Conservation (phyloP, 2,113 vertebrate genomes). For the Zosterops japonicus region DNA sequence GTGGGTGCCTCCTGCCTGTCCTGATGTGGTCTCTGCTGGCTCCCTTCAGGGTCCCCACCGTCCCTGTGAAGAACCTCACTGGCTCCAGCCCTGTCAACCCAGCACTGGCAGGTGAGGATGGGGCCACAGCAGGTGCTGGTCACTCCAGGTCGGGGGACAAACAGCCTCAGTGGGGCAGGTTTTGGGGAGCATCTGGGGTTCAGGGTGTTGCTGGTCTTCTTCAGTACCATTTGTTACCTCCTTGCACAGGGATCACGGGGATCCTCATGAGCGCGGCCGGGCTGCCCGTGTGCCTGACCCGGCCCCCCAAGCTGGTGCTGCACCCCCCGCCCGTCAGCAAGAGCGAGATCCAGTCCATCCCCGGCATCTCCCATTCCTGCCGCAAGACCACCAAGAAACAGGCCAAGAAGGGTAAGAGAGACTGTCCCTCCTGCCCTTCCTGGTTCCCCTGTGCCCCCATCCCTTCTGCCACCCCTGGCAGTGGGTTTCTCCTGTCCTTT, state of each 20-base stretch:
- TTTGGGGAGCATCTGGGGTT: not conserved
- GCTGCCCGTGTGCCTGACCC: slow-evolving; percentile 90
- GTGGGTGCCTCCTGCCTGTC: not conserved
- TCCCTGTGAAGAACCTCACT: slow-evolving; percentile 93
- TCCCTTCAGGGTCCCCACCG: slow-evolving; percentile 82
- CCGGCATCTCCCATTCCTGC: slow-evolving; percentile 87
- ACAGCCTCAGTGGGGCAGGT: accelerated
- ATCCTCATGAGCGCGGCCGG: slow-evolving; percentile 94
- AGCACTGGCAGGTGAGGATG: slow-evolving; percentile 84
- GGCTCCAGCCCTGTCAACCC: slow-evolving; percentile 90
- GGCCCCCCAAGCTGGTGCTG: slow-evolving; percentile 89
- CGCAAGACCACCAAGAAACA: slow-evolving; percentile 96
- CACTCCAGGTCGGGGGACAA: not conserved
- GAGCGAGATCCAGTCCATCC: slow-evolving; percentile 91
- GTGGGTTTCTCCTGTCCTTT: not conserved
- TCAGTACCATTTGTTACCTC: accelerated
- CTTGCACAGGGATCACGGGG: slow-evolving; percentile 86
- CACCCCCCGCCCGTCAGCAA: slow-evolving; percentile 92
- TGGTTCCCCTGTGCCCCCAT: accelerated
- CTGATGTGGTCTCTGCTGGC: not conserved
- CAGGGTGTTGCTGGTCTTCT: not conserved
- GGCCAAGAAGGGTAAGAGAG: slow-evolving; percentile 87
- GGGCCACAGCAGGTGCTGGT: accelerated
- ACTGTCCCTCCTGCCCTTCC: not conserved
- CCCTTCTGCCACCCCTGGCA: not conserved